Evolutionary conservation across 1,140 invertebrate species (phyloP).

Genomic region (Drosophila funebris): DNA sequence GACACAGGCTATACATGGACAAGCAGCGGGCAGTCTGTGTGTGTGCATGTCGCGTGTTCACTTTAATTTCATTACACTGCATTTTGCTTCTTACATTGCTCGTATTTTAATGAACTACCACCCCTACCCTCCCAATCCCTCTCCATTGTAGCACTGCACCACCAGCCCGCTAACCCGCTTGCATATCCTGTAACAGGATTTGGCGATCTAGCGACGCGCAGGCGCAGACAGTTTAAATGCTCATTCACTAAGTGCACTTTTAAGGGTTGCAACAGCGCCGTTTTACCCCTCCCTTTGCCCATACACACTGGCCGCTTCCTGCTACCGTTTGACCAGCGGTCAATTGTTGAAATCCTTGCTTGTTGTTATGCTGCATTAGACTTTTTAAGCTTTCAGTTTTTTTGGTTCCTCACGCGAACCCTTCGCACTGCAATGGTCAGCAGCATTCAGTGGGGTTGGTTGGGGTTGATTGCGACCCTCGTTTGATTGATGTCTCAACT

Average conservation of each 20-base stretch:
- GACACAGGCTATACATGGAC: constrained; percentile 51
- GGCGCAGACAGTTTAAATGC: constrained; percentile 77
- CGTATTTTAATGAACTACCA: constrained; percentile 73
- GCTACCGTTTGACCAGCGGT: constrained; percentile 58
- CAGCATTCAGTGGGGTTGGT: background rate
- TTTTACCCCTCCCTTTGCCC: background rate
- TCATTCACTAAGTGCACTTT: constrained; percentile 45
- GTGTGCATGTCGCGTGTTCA: constrained; percentile 58
- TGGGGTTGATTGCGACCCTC: constrained; percentile 23
- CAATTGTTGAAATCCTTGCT: constrained; percentile 35
- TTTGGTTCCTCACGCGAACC: constrained; percentile 1
- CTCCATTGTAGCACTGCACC: background rate
- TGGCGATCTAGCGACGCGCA: constrained; percentile 55
- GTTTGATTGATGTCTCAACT: constrained; percentile 77
- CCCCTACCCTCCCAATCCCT: constrained; percentile 7
- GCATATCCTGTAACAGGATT: constrained; percentile 53
- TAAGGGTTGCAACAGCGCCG: constrained; percentile 42
- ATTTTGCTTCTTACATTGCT: constrained; percentile 73
- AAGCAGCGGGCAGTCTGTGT: constrained; percentile 70
- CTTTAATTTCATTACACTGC: constrained; percentile 77
- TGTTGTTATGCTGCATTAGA: constrained; percentile 40
- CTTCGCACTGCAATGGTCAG: background rate
- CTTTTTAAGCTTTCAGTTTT: constrained; percentile 45
- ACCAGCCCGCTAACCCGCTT: background rate
- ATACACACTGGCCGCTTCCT: background rate